A percentile compares a stretch with the other conserved stretches of the same genome.
Evolutionary conservation across 2,113 vertebrate genomes (phyloP).

Genomic region (Platysteira castanea): DNA sequence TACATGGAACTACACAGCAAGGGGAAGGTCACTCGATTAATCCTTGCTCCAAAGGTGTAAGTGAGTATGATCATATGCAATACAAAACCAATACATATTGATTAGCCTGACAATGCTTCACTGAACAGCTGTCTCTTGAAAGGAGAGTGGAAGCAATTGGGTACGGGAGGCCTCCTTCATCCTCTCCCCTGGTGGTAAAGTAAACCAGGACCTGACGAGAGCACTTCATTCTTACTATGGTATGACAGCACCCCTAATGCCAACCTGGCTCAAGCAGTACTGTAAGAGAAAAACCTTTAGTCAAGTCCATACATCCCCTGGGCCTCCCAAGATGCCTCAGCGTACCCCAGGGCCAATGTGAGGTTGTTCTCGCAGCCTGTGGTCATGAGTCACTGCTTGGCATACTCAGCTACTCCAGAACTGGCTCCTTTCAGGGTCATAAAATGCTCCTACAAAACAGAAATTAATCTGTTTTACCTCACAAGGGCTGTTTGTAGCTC

Average conservation of each 20-base stretch:
- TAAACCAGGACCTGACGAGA: not conserved
- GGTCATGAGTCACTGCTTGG: not conserved
- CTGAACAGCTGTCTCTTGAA: not conserved
- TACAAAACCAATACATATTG: not conserved
- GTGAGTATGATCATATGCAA: not conserved
- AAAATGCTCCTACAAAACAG: not conserved
- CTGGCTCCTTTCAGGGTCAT: not conserved
- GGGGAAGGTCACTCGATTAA: not conserved
- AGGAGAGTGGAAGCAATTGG: not conserved
- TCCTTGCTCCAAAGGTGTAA: not conserved
- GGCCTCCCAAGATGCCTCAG: not conserved
- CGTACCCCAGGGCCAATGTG: not conserved
- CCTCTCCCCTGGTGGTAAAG: not conserved
- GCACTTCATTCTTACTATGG: fast-evolving
- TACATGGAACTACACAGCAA: not conserved
- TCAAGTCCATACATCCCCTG: not conserved
- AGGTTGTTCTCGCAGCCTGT: not conserved
- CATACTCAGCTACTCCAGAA: not conserved
- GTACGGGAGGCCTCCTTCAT: not conserved
- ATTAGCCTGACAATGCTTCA: not conserved
- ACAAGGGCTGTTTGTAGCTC: not conserved
- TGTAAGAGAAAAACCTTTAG: not conserved
- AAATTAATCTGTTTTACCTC: not conserved
- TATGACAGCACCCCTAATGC: not conserved
- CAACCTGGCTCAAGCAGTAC: not conserved